Evolutionary conservation across 2,888 invertebrate species (phyloP), one percentile per base, ranked within the genome.

Genomic region (Disparrhopalites patrizii): DNA sequence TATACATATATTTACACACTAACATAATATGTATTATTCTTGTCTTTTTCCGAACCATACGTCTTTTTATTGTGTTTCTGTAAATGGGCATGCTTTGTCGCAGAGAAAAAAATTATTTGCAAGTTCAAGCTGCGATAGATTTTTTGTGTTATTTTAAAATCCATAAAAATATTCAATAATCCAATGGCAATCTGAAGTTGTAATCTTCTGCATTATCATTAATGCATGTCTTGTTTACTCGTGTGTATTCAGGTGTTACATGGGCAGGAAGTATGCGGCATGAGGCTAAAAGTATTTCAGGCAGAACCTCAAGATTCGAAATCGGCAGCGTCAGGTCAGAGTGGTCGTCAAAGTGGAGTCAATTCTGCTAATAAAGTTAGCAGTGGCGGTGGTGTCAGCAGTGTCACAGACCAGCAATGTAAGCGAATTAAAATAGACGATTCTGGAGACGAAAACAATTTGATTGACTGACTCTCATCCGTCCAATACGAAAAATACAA

Each of bases 261-360:
- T 78, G 93, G 93, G 10, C 90, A 92, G 67, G 92, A 93, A 79
- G 84, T 95, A 66, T 90, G 89, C 76, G 93, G 93, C 27, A 86
- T 90, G 27, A 85, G 91, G 69, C 82, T 95, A 61, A 91, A 93
- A 82, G 94, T 95, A 4, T 81, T 94, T 79, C 88, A 91, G 78
- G 94, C 95, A 0, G 93, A 93, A 76, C 80, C 81, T 1, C 76
- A 76, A 64, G 71, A 70, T 47, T 60, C 66, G 56, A 51, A 58
- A 38, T 30, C 43, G 25, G 20, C 64, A 3, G 65, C 62, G n/a
- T 62, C 33, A 5, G 54, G 56, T 33, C 57, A 63, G 20, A 68
- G 58, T 61, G 62, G 68, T 36, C 23, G 47, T n/a, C 30, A 52
- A 18, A 58, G 28, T 25, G 65, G 63, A 20, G 65, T 38, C 36